Percentiles rank a stretch among this genome's conserved stretches.
Conservation (phyloP, 2,113 vertebrate species). For the Amphiprion ocellaris region DNA sequence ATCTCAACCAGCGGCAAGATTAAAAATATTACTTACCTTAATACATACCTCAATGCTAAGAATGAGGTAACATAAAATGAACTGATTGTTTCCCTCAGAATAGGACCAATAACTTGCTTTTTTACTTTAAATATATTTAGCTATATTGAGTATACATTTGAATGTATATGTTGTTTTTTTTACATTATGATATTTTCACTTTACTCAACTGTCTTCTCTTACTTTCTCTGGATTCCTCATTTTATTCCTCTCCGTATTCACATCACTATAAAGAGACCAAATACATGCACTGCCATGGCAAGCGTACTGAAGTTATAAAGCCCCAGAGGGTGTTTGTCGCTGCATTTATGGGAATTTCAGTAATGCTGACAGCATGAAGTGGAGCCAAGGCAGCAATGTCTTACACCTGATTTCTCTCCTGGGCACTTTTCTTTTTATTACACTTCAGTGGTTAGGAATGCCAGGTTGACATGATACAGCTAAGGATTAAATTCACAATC, state of each 20-base stretch:
- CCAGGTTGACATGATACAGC: conserved; percentile 54
- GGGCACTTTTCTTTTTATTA: conserved; percentile 64
- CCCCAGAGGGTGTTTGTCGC: conserved; percentile 52
- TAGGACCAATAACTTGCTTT: background rate
- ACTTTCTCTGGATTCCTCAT: conserved; percentile 9
- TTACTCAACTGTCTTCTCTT: background rate
- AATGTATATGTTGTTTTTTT: background rate
- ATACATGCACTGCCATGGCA: conserved; percentile 28
- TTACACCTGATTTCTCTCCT: conserved; percentile 57
- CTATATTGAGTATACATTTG: background rate
- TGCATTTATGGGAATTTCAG: conserved; percentile 65
- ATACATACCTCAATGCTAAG: background rate
- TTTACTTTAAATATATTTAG: background rate
- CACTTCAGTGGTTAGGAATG: conserved; percentile 44
- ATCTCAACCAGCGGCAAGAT: background rate
- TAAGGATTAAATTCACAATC: conserved; percentile 50
- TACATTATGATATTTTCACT: background rate
- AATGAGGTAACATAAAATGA: no score
- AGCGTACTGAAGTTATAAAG: conserved; percentile 46
- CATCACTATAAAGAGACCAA: conserved; percentile 39
- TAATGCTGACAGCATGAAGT: conserved; percentile 65
- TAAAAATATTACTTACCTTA: background rate
- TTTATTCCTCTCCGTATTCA: conserved; percentile 26
- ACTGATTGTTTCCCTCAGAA: background rate
- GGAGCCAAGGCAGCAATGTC: conserved; percentile 65